phyloP scores from a whole-genome alignment of 35 echinoderm and acorn worm genomes.

The Apostichopus californicus region DNA sequence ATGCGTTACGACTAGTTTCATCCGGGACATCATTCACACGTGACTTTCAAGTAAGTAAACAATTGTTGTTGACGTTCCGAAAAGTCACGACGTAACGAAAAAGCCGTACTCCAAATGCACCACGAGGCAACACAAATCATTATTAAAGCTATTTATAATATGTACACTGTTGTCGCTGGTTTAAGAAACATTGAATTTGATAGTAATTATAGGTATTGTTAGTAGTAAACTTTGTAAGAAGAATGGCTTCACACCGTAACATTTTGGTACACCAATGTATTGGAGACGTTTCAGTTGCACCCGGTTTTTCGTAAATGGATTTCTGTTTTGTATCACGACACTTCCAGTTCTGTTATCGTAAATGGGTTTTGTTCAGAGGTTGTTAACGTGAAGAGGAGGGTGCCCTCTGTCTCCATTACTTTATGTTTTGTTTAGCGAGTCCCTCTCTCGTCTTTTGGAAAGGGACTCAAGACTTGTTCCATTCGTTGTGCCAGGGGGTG shows the following conservation, averaged over 20 bases:
- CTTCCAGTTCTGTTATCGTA: too few relatives aligned
- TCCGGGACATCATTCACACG: neutral
- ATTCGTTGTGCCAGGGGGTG: too few relatives aligned
- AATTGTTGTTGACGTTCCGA: neutral
- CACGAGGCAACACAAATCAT: neutral
- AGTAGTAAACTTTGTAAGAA: neutral
- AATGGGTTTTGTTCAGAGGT: too few relatives aligned
- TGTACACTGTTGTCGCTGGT: neutral
- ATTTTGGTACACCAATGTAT: conserved; percentile 23
- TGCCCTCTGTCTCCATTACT: too few relatives aligned
- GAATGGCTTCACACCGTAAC: conserved; percentile 32
- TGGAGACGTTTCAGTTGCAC: too few relatives aligned
- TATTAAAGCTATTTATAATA: neutral
- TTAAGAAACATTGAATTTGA: neutral
- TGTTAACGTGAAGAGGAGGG: too few relatives aligned
- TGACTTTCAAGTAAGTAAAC: conserved; percentile 21
- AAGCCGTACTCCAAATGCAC: conserved; percentile 5
- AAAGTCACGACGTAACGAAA: conserved; percentile 43
- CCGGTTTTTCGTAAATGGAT: too few relatives aligned
- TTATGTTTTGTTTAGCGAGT: too few relatives aligned
- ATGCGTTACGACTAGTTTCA: neutral
- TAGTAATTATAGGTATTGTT: neutral
- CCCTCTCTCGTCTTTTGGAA: too few relatives aligned
- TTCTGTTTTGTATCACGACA: too few relatives aligned
- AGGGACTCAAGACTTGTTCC: too few relatives aligned